These are phyloP conservation scores for Trichogramma dendrolimi DNA, from an alignment of 2,888 invertebrate species.

Conservation along the genomic window DNA sequence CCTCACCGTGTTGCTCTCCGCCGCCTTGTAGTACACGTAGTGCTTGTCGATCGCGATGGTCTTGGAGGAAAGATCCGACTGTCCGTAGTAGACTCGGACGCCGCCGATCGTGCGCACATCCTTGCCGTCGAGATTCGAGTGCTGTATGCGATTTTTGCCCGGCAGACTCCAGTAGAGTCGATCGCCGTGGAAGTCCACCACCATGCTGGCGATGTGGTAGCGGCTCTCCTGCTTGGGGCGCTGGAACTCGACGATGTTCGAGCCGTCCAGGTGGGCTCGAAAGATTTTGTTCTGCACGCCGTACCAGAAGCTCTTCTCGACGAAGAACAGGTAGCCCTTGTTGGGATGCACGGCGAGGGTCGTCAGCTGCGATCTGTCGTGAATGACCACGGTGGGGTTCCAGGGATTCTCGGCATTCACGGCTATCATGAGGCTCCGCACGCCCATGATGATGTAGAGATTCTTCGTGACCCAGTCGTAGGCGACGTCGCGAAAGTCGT, in stretches of 20 bases:
- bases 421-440: slow-evolving; percentile 22
- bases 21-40: slow-evolving; percentile 20
- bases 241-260: slow-evolving; percentile 14
- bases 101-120: slow-evolving; percentile 19
- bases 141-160: slow-evolving; percentile 19
- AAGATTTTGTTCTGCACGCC: slow-evolving; percentile 21
- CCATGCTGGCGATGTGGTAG: slow-evolving; percentile 20
- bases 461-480: slow-evolving; percentile 26
- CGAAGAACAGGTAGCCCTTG: slow-evolving; percentile 25
- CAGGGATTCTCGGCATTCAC: slow-evolving; percentile 19
- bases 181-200: slow-evolving; percentile 18
- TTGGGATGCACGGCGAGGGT: slow-evolving; percentile 23
- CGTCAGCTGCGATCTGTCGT: slow-evolving; percentile 21
- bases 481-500: slow-evolving; percentile 25
- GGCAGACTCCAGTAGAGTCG: slow-evolving; percentile 25
- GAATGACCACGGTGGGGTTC: slow-evolving; percentile 21
- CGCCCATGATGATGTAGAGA: slow-evolving; percentile 26
- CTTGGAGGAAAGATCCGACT: slow-evolving; percentile 19
- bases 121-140: slow-evolving; percentile 20
- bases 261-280: slow-evolving; percentile 21
- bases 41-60: slow-evolving; percentile 19
- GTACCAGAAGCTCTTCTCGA: slow-evolving; percentile 21
- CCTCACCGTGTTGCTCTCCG: slow-evolving; percentile 11
- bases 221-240: slow-evolving; percentile 7
- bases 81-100: slow-evolving; percentile 19